Evolutionary conservation across 2,888 invertebrate genomes (phyloP), one percentile per base, ranked within the genome.

Genomic region (Caenorhabditis panamensis): DNA sequence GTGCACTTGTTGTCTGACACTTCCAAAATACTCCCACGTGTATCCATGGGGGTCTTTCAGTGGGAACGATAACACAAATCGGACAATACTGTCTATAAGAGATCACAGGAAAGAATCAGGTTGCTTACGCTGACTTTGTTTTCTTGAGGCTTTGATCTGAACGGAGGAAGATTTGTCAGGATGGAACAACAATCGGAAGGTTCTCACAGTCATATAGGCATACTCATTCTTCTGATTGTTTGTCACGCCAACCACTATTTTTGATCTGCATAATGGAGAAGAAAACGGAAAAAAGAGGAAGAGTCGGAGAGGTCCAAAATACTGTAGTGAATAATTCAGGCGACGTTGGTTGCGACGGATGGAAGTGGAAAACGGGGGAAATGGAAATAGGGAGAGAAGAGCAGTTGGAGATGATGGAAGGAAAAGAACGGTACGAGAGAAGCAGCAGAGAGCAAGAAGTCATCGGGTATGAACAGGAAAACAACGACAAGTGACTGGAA

Each of bases 231-330:
- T 3, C 8, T 41, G 41, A 41, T 26, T 62, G 31, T 22, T 36
- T 66, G 20, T 56, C 56, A 16, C 56, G 22, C 18, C 37, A n/a
- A 16, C 6, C 41, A 24, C 49, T 69, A 71, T 62, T 71, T 53
- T 62, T 64, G 63, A 64, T 64, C 63, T 58, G 49, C 63, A 72
- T 72, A 72, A 72, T 72, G 63, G 72, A 72, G 56, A 54, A 16
- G n/a, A 67, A 54, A 41, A 16, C 41, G 11, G 36, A 9, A 4
- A 49, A 26, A 54, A 26, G 54, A 54, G 4, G 41, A 41, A 41
- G 36, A 53, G 47, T 24, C 18, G 54, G 26, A 64, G 59, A 37
- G 61, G 66, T 44, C 49, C 59, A 66, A 66, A 75, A 63, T 62
- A 62, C 71, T 26, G 62, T 62, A 53, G 24, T 75, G 41, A 75